Evolutionary conservation across 92 coral and sea anemone species (phyloP), one percentile per base, ranked within the genome.

Genomic region (Palythoa caribaeorum): DNA sequence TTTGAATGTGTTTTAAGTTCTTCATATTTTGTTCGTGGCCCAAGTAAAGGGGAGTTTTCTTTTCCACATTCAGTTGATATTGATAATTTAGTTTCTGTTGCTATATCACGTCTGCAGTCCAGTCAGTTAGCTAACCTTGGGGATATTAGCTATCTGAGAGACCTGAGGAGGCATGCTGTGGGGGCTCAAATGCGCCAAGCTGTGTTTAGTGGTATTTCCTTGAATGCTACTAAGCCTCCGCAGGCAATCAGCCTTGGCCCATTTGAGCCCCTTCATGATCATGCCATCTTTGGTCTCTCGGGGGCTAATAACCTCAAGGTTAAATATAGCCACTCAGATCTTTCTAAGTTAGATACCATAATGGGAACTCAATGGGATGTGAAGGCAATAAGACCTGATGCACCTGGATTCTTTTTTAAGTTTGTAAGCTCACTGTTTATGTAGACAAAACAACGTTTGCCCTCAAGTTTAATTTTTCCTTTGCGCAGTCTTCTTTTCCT

Each of bases 321-420:
- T 53, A 52, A 52, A 52, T 52, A 52, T 52, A 12, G 59, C 13
- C 59, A 52, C 59, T 52, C 59, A 6, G 59, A 52, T 52, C 59
- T 52, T 52, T 7, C 13, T 52, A 52, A 52, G 59, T 52, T 87
- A 60, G 90, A 87, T 59, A 8, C 57, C 11, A 35, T 87, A 70
- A 53, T 57, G 80, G 90, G 76, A 76, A 76, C 76, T 76, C 76
- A 83, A 20, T 87, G 90, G 90, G 85, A 87, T 87, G 84, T 87
- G 0, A 87, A 87, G 76, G 84, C 76, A 52, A 57, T 76, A 28
- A 59, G 83, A 35, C 19, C 84, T 7, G 75, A 86, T 54, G 89
- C 77, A 5, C 19, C 73, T 1, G 85, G 76, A 11, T 57, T 73
- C 66, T 83, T 75, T 60, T 87, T 87, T 87, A 87, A 87, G 84